Evolutionary conservation across 2,888 invertebrate species (phyloP), one percentile per base, ranked within the genome.

Genomic region (Phyto melanocephala): DNA sequence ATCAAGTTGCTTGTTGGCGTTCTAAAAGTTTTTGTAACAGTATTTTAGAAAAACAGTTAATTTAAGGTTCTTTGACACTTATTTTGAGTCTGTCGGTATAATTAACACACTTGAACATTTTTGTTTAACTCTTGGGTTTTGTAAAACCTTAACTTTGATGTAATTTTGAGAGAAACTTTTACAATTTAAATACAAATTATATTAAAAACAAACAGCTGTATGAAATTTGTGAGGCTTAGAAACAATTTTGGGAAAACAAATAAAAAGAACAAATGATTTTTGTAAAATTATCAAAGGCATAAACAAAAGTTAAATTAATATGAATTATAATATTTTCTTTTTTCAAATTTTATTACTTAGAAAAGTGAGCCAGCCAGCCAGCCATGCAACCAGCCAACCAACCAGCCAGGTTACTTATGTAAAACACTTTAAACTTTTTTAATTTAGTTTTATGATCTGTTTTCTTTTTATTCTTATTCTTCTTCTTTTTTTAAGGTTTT

Each of bases 391-490:
- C 33, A 24, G 37, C 28, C 7, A 4, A 1, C 6, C 22, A 35
- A 35, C 37, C 50, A 17, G 13, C 20, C 67, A 68, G 68, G 22
- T 54, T 45, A 52, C 42, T 68, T 60, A n/a, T n/a, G n/a, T n/a
- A 28, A 52, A 67, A 72, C 52, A 79, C 47, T 79, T 72, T 50
- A 79, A 79, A 72, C 58, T 79, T 79, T 79, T 79, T 79, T 72
- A 79, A 79, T 79, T 72, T 60, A 24, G 10, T 65, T 79, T 79
- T 67, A 79, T 60, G 79, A 67, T 79, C 63, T 58, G 35, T n/a
- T 50, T 4, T 50, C 15, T 15, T 20, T 7, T 47, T 11, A 10
- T 20, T 20, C 6, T 11, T 40, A 7, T 40, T 40, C 33, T n/a
- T 62, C 7, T 24, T n/a, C 22, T 24, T 22, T 15, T 40, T 22